phyloP scores from a whole-genome alignment of 2,888 invertebrate genomes.

The Apoda limacodes region DNA sequence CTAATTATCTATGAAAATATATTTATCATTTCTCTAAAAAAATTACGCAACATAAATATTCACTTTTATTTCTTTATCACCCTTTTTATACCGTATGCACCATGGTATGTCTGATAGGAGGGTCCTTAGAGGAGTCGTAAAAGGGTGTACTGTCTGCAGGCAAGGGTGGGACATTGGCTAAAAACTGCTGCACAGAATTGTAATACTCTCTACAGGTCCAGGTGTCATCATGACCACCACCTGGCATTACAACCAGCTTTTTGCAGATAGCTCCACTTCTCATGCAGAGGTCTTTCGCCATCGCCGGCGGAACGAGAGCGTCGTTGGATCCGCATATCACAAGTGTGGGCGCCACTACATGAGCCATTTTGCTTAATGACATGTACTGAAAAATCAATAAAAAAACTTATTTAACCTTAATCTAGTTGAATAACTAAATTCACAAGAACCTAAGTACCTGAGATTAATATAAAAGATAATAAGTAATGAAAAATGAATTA shows the following conservation, averaged over 20 bases:
- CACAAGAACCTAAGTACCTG: too few species aligned
- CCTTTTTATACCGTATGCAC: conserved; percentile 38
- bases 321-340: conserved; percentile 92
- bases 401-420: too few species aligned
- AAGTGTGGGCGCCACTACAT: conserved; percentile 80
- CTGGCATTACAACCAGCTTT: conserved; percentile 79
- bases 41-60: too few species aligned
- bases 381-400: conserved; percentile 77
- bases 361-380: conserved; percentile 79
- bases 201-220: conserved; percentile 91
- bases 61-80: too few species aligned
- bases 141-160: conserved; percentile 36
- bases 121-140: conserved; percentile 29
- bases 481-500: too few species aligned
- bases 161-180: conserved; percentile 43
- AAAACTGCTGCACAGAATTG: conserved; percentile 63
- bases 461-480: too few species aligned
- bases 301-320: conserved; percentile 87
- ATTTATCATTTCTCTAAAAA: too few species aligned
- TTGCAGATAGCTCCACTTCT: conserved; percentile 82
- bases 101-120: conserved; percentile 25
- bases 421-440: too few species aligned
- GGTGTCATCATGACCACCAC: conserved; percentile 95
- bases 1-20: too few species aligned
- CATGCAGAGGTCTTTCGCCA: conserved; percentile 86